These are phyloP conservation scores for Heliconius cydno DNA, from an alignment of 2,888 invertebrate species.

Conservation along the genomic window DNA sequence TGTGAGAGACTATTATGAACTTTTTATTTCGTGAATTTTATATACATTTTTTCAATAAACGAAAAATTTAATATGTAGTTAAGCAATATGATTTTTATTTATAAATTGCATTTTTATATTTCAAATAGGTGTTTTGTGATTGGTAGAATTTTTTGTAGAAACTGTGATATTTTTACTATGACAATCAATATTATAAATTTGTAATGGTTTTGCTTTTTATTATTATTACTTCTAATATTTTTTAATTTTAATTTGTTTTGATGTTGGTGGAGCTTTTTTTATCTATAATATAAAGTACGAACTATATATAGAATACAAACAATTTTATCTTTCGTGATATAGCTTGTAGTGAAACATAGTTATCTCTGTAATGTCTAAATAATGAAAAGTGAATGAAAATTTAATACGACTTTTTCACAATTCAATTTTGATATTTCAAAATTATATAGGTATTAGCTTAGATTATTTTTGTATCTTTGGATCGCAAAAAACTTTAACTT, in stretches of 20 bases:
- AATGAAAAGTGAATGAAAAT: neutral
- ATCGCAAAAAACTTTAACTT: neutral
- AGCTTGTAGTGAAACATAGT: conserved; percentile 12
- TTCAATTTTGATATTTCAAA: conserved; percentile 14
- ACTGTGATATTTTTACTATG: conserved; percentile 28
- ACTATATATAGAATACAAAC: conserved; percentile 9
- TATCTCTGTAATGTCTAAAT: neutral
- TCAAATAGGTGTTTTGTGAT: neutral
- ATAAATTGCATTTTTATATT: conserved; percentile 13
- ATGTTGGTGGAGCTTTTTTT: neutral
- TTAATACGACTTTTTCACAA: conserved; percentile 3
- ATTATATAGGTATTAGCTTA: neutral
- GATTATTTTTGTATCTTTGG: conserved; percentile 3
- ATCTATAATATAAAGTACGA: neutral
- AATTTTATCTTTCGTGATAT: conserved; percentile 16
- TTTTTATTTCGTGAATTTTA: neutral
- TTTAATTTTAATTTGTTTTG: neutral
- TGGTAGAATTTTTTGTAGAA: conserved; percentile 14
- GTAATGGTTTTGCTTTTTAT: neutral
- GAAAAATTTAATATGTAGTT: neutral
- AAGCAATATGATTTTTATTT: neutral
- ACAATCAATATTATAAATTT: conserved; percentile 10
- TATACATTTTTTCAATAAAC: neutral
- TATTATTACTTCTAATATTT: neutral
- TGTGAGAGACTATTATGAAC: conserved; percentile 6